Evolutionary conservation across 1,140 invertebrate species (phyloP).

Genomic region (Eriosoma lanigerum): DNA sequence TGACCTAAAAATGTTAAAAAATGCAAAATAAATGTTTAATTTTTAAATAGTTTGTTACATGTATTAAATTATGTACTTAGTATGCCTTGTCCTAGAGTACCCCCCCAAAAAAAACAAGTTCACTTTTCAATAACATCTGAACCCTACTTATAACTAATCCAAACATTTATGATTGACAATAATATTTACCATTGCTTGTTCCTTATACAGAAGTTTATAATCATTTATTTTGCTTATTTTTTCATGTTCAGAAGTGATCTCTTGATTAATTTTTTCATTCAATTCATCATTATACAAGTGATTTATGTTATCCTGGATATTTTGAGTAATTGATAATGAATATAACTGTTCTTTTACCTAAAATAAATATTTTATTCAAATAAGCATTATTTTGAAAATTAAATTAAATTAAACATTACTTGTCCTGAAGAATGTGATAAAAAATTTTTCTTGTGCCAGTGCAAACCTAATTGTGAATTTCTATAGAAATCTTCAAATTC

Average conservation of each 20-base stretch:
- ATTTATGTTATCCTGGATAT: neutral
- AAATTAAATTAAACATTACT: neutral
- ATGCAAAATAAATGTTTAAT: no score
- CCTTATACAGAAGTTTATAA: conserved; percentile 3
- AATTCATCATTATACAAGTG: conserved; percentile 21
- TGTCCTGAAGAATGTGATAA: neutral
- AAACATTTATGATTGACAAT: no score
- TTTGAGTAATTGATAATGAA: neutral
- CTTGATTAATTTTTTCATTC: conserved; percentile 18
- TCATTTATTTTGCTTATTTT: conserved; percentile 26
- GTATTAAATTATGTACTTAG: no score
- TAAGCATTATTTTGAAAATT: neutral
- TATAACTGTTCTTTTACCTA: conserved; percentile 33
- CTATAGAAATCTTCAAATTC: conserved; percentile 38
- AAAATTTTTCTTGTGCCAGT: conserved; percentile 35
- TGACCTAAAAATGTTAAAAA: no score
- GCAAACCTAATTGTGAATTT: conserved; percentile 10
- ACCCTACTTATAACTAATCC: no score
- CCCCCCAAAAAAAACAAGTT: no score
- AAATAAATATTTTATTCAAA: neutral
- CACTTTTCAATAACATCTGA: no score
- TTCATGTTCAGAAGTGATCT: conserved; percentile 27
- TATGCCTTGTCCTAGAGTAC: no score
- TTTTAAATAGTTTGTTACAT: no score
- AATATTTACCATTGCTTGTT: neutral